Evolutionary conservation across 1,140 invertebrate genomes (phyloP).

Genomic region (Drosophila virilis): DNA sequence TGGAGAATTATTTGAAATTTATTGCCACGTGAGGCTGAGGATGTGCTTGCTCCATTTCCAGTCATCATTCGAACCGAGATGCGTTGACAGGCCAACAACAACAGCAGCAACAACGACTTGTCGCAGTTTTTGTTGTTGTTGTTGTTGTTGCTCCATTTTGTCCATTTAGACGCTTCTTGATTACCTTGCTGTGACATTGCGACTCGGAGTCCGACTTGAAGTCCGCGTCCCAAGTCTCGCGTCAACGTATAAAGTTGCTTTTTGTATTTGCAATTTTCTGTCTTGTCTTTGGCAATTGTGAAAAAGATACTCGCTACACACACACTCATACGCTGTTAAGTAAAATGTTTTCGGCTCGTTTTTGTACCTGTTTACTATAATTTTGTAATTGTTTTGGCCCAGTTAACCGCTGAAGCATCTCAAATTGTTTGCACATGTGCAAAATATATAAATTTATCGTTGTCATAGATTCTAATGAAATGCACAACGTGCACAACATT

Average conservation of each 20-base stretch:
- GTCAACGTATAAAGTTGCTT: conserved; percentile 59
- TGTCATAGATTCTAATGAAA: not conserved
- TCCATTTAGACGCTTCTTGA: conserved; percentile 78
- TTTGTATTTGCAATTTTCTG: conserved; percentile 30
- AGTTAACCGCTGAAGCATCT: conserved; percentile 55
- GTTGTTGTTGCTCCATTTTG: conserved; percentile 72
- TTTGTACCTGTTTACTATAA: conserved; percentile 44
- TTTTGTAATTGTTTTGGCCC: conserved; percentile 72
- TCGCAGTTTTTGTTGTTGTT: conserved; percentile 10
- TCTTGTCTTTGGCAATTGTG: conserved; percentile 60
- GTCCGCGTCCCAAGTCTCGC: conserved; percentile 25
- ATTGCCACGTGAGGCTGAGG: conserved; percentile 40
- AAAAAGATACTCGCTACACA: conserved; percentile 61
- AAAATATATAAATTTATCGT: conserved; percentile 1
- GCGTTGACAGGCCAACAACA: conserved; percentile 68
- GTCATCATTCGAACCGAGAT: conserved; percentile 51
- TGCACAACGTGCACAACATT: not conserved
- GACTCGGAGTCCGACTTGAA: not conserved
- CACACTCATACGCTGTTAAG: not conserved
- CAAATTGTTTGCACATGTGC: conserved; percentile 52
- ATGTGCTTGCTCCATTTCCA: conserved; percentile 70
- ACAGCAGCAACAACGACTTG: conserved; percentile 11
- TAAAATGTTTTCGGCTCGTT: conserved; percentile 26
- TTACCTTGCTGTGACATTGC: conserved; percentile 65
- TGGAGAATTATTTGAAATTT: conserved; percentile 31